Conservation (phyloP, 2,113 vertebrate species). For the Rhea pennata region DNA sequence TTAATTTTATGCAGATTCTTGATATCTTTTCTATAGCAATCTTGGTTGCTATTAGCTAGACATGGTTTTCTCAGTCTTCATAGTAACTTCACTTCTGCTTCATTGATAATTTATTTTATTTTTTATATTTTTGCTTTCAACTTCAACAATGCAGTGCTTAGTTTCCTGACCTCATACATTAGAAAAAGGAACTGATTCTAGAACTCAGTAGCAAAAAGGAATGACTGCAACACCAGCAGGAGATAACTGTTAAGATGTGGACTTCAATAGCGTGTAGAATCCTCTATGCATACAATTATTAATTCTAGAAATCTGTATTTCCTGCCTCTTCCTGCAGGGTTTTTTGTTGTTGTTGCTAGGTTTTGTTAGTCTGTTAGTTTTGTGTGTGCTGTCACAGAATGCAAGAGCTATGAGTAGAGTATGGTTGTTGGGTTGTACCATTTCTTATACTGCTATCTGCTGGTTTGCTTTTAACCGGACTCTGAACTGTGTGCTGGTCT, state of each 20-base stretch:
- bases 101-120: background rate
- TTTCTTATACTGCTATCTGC: background rate
- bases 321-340: background rate
- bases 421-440: background rate
- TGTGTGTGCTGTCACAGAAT: background rate
- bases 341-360: background rate
- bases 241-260: background rate
- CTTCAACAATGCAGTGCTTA: background rate
- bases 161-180: no score
- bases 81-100: background rate
- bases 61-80: background rate
- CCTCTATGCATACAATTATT: background rate
- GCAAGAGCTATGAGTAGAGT: background rate
- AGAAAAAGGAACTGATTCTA: background rate
- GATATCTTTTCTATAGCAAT: background rate
- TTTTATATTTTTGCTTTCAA: background rate
- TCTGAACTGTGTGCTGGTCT: background rate
- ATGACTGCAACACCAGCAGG: background rate
- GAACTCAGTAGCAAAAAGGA: background rate
- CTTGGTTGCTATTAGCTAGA: background rate
- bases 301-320: background rate
- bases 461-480: background rate
- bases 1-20: background rate
- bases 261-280: background rate
- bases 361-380: background rate